These are phyloP conservation scores for Channa maculata DNA, from an alignment of 2,113 vertebrate genomes.

Conservation along the genomic window DNA sequence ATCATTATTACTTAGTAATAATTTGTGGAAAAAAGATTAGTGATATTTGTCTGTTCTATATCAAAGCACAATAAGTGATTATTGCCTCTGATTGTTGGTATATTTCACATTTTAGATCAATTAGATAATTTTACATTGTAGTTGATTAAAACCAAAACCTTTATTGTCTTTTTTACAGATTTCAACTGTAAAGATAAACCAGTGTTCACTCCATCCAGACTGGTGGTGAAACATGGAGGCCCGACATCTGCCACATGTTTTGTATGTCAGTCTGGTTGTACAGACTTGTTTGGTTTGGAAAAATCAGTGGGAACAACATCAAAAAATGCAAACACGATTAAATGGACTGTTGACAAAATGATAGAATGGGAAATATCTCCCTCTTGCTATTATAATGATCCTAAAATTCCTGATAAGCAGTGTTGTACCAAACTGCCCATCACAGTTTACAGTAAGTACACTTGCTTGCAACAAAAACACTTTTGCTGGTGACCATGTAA, in stretches of 20 bases:
- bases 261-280: slow-evolving; percentile 2
- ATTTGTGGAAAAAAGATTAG: too few relatives aligned
- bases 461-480: neutral
- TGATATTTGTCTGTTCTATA: too few relatives aligned
- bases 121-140: neutral
- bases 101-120: neutral
- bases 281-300: slow-evolving; percentile 31
- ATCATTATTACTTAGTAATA: too few relatives aligned
- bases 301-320: accelerated
- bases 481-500: neutral
- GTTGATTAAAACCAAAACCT: neutral
- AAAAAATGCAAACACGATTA: neutral
- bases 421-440: neutral
- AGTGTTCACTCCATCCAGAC: slow-evolving; percentile 17
- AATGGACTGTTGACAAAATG: slow-evolving; percentile 28
- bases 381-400: neutral
- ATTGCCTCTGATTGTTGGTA: too few relatives aligned
- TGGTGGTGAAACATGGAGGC: slow-evolving; percentile 58
- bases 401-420: accelerated
- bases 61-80: too few relatives aligned
- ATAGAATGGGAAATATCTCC: neutral
- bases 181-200: accelerated
- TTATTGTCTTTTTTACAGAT: slow-evolving; percentile 27
- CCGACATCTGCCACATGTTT: slow-evolving; percentile 32
- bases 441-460: slow-evolving; percentile 53